phyloP scores from a whole-genome alignment of 2,797 vertebrate species.

The Poeciliopsis paucimaculata region DNA sequence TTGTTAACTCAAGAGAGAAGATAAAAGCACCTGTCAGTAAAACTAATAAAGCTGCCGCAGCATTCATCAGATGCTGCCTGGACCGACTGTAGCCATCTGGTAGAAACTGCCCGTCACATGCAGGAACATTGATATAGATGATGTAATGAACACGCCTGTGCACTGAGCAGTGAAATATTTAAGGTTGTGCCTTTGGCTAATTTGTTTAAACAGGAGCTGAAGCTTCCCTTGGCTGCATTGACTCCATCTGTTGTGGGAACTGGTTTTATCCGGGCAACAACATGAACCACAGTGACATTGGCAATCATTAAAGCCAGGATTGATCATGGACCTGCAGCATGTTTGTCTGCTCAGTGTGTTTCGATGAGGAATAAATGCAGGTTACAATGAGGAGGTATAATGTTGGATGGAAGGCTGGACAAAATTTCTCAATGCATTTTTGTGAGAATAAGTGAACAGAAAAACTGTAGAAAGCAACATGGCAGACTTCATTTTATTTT shows the following conservation, averaged over 20 bases:
- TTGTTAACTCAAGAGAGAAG: constrained; percentile 29
- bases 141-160: constrained; percentile 64
- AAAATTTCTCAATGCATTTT: background rate
- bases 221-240: constrained; percentile 32
- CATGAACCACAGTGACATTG: constrained; percentile 57
- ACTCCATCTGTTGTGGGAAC: constrained; percentile 63
- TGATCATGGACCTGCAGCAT: constrained; percentile 50
- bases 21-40: constrained; percentile 48
- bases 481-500: background rate
- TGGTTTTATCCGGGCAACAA: constrained; percentile 28
- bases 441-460: background rate
- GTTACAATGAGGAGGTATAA: constrained; percentile 3
- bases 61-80: constrained; percentile 32
- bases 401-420: background rate
- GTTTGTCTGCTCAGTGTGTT: constrained; percentile 10
- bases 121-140: constrained; percentile 69
- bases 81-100: constrained; percentile 68
- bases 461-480: background rate
- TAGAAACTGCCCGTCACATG: constrained; percentile 34
- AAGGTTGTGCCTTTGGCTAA: constrained; percentile 60
- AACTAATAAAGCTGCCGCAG: constrained; percentile 41
- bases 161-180: constrained; percentile 62
- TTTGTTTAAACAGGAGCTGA: constrained; percentile 76
- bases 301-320: constrained; percentile 50
- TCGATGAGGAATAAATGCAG: constrained; percentile 20